Evolutionary conservation across 2,113 vertebrate genomes (phyloP).

Genomic region (Megaceryle torquata): DNA sequence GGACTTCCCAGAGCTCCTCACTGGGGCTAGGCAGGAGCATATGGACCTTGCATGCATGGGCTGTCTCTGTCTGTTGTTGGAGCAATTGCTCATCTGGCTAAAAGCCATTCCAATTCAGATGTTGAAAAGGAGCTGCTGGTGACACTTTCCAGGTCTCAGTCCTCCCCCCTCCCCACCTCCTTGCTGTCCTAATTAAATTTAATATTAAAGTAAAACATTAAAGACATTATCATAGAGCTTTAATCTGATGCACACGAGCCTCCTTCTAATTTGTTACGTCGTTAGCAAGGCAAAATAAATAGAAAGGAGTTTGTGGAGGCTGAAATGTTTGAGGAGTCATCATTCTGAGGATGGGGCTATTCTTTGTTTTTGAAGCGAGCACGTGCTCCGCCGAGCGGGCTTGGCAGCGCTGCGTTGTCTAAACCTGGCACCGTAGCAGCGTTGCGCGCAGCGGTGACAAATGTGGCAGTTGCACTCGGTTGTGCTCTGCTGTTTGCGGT

Average conservation of each 20-base stretch:
- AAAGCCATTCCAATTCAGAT: slow-evolving; percentile 13
- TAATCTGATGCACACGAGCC: not conserved
- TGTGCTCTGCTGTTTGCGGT: not conserved
- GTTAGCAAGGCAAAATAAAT: slow-evolving; percentile 13
- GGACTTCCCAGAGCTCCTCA: not conserved
- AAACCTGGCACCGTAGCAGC: not conserved
- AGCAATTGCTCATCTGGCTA: slow-evolving; percentile 46
- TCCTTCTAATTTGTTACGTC: not conserved
- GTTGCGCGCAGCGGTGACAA: accelerated
- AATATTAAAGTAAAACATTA: slow-evolving; percentile 20
- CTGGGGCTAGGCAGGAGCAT: not conserved
- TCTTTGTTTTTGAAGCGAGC: not conserved
- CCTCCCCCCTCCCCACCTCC: not conserved
- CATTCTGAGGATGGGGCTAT: not conserved
- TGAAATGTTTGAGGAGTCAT: not conserved
- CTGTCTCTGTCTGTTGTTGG: not conserved
- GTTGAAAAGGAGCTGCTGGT: slow-evolving; percentile 36
- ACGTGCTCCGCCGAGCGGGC: not conserved
- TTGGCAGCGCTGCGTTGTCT: not conserved
- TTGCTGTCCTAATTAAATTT: slow-evolving; percentile 42
- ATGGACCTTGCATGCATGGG: not conserved
- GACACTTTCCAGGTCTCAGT: not conserved
- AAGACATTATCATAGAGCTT: not conserved
- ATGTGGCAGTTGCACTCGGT: not conserved
- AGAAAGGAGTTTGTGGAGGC: not conserved